Base-by-base conservation (phyloP, 92 coral and sea anemone species). In the Nematostella vectensis region DNA sequence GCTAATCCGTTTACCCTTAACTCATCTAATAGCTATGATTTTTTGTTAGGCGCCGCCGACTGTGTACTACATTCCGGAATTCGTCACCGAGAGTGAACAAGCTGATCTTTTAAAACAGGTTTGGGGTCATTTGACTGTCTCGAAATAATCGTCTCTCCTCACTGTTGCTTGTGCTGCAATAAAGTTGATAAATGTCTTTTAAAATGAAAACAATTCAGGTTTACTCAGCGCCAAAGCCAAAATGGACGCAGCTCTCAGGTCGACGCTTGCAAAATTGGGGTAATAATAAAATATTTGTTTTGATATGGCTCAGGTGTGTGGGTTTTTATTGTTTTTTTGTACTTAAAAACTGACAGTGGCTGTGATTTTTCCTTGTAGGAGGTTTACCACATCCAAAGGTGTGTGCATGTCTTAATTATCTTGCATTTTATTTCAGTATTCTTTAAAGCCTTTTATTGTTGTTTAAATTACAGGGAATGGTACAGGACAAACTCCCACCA, bases 191-290 rank as follows among this genome's bases (percentile, higher is more conserved):
- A n/a, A n/a, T n/a, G n/a, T n/a, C n/a, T n/a, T n/a, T n/a, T n/a
- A n/a, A n/a, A n/a, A n/a, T n/a, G n/a, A n/a, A n/a, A n/a, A n/a
- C n/a, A n/a, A n/a, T 33, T 20, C 15, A 89, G 97, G 74, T 89
- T 31, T 73, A 85, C 77, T 76, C 83, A 43, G 87, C 91, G 15
- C 97, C 95, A 27, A 89, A 81, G 47, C 97, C 97, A 33, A 89
- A 89, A 55, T 89, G 97, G 97, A 89, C 97, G 12, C 57, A 68
- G 38, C 72, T 89, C 15, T 81, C 91, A 23, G 94, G 81, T 25
- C 74, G 97, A 58, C 64, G 95, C 31, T 95, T 89, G 61, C 97
- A 89, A 62, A 89, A 85, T 79, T 89, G 97, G 97, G 97, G 97
- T 86, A 69, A 29, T 58, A 38, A 11, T 29, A n/a, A n/a, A n/a